Conservation (phyloP, 2,797 vertebrate genomes). For the Sitta carolinensis region DNA sequence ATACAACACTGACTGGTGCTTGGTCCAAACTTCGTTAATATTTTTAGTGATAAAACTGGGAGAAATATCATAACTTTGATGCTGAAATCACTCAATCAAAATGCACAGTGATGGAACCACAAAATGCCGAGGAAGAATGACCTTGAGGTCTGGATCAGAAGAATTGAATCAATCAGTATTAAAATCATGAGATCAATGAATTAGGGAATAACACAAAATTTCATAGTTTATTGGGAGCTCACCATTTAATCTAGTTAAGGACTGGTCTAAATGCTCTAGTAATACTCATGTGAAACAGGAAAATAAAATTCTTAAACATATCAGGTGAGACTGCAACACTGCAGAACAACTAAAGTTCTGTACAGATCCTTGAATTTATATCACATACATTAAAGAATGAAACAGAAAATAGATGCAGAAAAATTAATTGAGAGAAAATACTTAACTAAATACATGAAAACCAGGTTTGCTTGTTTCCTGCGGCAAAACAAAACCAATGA, state of each 20-base stretch:
- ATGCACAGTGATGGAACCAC: neutral
- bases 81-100: neutral
- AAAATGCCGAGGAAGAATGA: neutral
- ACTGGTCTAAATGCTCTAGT: neutral
- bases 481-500: neutral
- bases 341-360: neutral
- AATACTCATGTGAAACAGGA: neutral
- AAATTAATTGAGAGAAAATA: neutral
- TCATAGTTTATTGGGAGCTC: neutral
- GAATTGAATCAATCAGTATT: neutral
- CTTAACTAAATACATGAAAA: neutral
- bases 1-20: neutral
- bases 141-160: neutral
- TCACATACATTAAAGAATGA: neutral
- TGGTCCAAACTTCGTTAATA: neutral
- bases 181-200: neutral
- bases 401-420: neutral
- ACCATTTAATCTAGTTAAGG: neutral
- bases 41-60: neutral
- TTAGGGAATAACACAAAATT: neutral
- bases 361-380: neutral
- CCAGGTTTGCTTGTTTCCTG: neutral
- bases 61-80: neutral
- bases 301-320: neutral
- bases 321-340: neutral